phyloP scores from a whole-genome alignment of 2,888 invertebrate genomes.

The Sipha maydis region DNA sequence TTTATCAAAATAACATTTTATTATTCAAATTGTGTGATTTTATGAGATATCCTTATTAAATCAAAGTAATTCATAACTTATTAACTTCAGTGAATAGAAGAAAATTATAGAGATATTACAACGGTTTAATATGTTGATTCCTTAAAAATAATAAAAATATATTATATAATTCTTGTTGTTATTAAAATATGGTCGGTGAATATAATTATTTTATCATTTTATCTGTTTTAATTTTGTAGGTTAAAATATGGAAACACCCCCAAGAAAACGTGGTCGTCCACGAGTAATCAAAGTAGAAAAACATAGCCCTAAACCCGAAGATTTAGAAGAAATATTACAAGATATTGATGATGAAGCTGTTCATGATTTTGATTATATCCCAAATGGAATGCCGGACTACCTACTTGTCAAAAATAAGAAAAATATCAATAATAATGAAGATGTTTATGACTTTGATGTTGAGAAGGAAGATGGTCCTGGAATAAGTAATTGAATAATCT shows the following conservation, averaged over 20 bases:
- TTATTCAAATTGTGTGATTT: too few species aligned
- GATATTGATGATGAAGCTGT: slow-evolving; percentile 33
- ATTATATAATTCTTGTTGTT: not conserved
- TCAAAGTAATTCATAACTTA: too few species aligned
- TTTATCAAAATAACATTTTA: too few species aligned
- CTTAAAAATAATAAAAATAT: too few species aligned
- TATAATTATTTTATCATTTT: not conserved
- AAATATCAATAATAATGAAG: slow-evolving; percentile 61
- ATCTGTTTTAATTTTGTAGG: not conserved
- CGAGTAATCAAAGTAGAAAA: slow-evolving; percentile 43
- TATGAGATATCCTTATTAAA: too few species aligned
- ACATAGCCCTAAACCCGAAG: slow-evolving; percentile 48
- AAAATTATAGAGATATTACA: not conserved
- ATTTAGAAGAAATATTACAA: slow-evolving; percentile 56
- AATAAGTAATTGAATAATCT: slow-evolving; percentile 37
- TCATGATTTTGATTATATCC: slow-evolving; percentile 39
- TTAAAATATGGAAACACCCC: slow-evolving; percentile 33
- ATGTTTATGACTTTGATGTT: slow-evolving; percentile 63
- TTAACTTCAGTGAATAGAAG: too few species aligned
- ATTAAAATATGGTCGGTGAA: not conserved
- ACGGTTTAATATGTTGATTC: not conserved
- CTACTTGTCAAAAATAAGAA: slow-evolving; percentile 53
- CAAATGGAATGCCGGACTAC: slow-evolving; percentile 50
- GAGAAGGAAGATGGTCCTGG: slow-evolving; percentile 62
- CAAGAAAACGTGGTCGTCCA: slow-evolving; percentile 50